Evolutionary conservation across 2,888 invertebrate genomes (phyloP), one percentile per base, ranked within the genome.

Genomic region (Steromphala cineraria): DNA sequence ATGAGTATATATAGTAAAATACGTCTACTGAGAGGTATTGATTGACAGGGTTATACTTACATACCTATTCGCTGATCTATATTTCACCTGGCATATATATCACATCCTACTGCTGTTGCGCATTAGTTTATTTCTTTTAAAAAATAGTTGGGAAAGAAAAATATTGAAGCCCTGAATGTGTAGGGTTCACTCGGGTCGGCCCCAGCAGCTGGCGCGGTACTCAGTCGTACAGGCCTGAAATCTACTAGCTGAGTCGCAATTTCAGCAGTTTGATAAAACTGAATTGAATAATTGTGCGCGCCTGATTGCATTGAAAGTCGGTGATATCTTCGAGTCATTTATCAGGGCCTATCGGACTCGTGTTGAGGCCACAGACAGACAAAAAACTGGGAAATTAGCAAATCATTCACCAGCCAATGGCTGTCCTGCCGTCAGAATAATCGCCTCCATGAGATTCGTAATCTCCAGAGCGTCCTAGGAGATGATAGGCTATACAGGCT

Each of bases 91-190:
- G 28, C 24, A 62, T 62, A 24, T 62, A 28, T 28, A 62, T 28
- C 28, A 62, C 24, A 62, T 62, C 28, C 13, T 24, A 62, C 62
- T 62, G 28, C 28, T 28, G 19, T 15, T 24, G 62, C 62, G 28
- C 62, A 62, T 62, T 24, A 62, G 62, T 62, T 62, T 62, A 62
- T 62, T 62, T 62, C 62, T 28, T 62, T 56, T 62, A 10, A 62
- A 62, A 62, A 21, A 62, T 28, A 62, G 62, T 28, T 24, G 10
- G 62, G 24, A 62, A 62, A 62, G 62, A 62, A 62, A n/a, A 62
- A 62, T 28, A 62, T 28, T 24, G 24, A 28, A 62, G 62, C 28
- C 28, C 28, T 62, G 62, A 13, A 24, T 24, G 24, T 62, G 15
- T 62, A 24, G 15, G 28, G 62, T 62, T 62, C 62, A 62, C 24